These are phyloP conservation scores for Genyomyrus donnyi DNA, from an alignment of 2,113 vertebrate species.

Conservation along the genomic window DNA sequence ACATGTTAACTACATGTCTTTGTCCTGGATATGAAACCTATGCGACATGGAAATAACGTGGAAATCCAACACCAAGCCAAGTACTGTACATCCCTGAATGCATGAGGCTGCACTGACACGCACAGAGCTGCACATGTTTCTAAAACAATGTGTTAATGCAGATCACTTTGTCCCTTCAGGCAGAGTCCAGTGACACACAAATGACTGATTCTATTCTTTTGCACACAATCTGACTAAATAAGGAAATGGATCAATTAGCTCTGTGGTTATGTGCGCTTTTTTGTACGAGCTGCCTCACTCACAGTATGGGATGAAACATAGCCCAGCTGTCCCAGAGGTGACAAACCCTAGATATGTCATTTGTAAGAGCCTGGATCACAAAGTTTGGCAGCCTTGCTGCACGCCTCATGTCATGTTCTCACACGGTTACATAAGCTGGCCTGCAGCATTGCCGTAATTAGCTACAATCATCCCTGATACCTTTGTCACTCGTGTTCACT, in stretches of 20 bases:
- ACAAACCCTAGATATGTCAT: slow-evolving; percentile 6
- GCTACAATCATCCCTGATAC: not conserved
- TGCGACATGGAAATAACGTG: not conserved
- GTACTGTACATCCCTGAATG: not conserved
- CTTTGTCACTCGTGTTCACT: not conserved
- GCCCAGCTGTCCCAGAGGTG: not conserved
- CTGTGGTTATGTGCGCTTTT: not conserved
- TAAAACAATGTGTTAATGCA: not conserved
- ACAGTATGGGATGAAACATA: not conserved
- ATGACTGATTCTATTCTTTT: not conserved
- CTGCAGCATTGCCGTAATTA: not conserved
- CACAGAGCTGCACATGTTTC: not conserved
- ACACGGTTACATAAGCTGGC: not conserved
- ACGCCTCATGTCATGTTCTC: not conserved
- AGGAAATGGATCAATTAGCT: not conserved
- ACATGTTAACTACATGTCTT: not conserved
- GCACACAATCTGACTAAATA: not conserved
- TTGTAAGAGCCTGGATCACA: not conserved
- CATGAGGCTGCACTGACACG: not conserved
- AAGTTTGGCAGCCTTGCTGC: not conserved
- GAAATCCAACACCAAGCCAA: not conserved
- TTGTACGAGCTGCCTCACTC: not conserved
- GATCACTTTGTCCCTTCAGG: not conserved
- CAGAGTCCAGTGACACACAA: not conserved
- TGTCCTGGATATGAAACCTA: not conserved